These are phyloP conservation scores for Xiphydria camelus DNA, from an alignment of 2,888 invertebrate genomes.

Conservation along the genomic window DNA sequence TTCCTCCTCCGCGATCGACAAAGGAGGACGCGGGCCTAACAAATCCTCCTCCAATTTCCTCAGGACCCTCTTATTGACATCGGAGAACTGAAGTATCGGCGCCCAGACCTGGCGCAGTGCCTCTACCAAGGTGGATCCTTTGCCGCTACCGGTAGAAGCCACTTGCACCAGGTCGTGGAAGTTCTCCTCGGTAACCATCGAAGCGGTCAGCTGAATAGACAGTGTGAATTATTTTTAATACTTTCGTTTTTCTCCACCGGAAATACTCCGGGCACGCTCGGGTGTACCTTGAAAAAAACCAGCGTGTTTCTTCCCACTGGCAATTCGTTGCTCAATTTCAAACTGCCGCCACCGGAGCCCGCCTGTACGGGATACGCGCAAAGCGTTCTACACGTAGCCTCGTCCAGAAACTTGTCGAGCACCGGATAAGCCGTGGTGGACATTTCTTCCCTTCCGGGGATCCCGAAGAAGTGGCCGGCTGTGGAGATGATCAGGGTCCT, in stretches of 20 bases:
- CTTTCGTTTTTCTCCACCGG: too few species aligned
- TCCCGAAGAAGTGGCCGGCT: constrained; percentile 48
- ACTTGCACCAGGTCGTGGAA: constrained; percentile 51
- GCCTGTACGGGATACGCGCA: constrained; percentile 35
- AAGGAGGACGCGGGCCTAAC: constrained; percentile 37
- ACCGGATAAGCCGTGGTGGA: constrained; percentile 23
- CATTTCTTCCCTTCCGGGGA: constrained; percentile 15
- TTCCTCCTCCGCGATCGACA: constrained; percentile 45
- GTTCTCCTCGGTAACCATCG: constrained; percentile 45
- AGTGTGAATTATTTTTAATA: too few species aligned
- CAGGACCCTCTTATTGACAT: constrained; percentile 37
- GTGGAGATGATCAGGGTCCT: constrained; percentile 44
- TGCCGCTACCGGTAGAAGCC: constrained; percentile 41
- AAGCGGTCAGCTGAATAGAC: constrained; percentile 38
- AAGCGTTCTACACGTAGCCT: constrained; percentile 41
- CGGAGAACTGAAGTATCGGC: constrained; percentile 43
- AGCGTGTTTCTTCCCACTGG: constrained; percentile 40
- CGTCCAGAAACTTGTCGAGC: constrained; percentile 47
- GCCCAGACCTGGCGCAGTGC: constrained; percentile 52
- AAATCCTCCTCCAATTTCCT: constrained; percentile 49
- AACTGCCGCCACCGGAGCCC: constrained; percentile 14
- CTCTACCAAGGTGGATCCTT: constrained; percentile 42
- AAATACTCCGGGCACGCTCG: too few species aligned
- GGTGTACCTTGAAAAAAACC: constrained; percentile 54
- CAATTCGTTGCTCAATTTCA: constrained; percentile 42